Evolutionary conservation across 2,888 invertebrate species (phyloP), one percentile per base, ranked within the genome.

Genomic region (Salpingus planirostris): DNA sequence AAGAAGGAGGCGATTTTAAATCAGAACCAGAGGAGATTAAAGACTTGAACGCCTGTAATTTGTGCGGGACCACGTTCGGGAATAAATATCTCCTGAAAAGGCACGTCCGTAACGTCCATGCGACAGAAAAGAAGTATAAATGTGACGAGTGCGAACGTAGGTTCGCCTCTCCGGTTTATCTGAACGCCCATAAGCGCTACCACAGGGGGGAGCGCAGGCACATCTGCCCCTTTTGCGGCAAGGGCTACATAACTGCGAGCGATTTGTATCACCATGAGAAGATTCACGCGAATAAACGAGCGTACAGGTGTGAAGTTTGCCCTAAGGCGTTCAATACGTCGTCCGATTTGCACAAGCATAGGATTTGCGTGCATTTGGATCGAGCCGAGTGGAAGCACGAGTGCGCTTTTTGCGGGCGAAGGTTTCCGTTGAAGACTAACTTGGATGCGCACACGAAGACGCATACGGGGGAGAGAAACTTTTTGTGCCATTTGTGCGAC

Each of bases 201-300:
- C 57, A 58, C 33, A 39, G 42, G 2, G 47, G 57, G 1, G 55
- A 57, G 15, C 31, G 60, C 13, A 47, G 54, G 2, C 54, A 60
- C 33, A 55, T 59, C 15, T 61, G 60, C 37, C 51, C 52, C 3
- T 56, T 52, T 36, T 61, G 60, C 40, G 59, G 59, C n/a, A 74
- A 73, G 52, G 65, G 67, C 3, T 61, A 54, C 31, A 59, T 57
- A 29, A 59, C 59, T 1, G 50, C 55, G 1, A 55, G 57, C 35
- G 59, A 61, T 43, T 44, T 61, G 14, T 59, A 58, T 27, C 58
- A 60, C 29, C 60, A 61, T 28, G 59, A 60, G 31, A 61, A 61
- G 41, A 61, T 60, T 29, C 60, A 61, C 40, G 51, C 52, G 1
- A 58, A 61, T 32, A 57, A 58, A 38, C 42, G 60, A 3, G 54